A percentile compares a stretch with the other conserved stretches of the same genome.
Conservation (phyloP, 2,113 vertebrate species). For the Mormyrus iriodes region DNA sequence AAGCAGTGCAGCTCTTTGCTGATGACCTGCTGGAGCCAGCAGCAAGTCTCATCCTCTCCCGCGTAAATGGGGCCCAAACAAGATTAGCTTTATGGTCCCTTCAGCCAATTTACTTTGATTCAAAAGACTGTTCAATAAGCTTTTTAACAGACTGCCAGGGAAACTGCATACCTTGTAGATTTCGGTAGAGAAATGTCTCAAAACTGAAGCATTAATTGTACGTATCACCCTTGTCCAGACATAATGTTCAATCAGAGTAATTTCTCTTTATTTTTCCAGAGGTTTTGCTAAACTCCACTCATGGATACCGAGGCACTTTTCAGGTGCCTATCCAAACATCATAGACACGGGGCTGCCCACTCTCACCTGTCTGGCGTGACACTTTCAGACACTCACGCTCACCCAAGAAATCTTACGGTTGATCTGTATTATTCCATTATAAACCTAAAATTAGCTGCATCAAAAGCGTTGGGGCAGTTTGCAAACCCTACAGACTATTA, state of each 20-base stretch:
- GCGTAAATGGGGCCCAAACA: neutral
- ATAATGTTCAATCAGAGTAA: neutral
- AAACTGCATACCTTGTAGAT: neutral
- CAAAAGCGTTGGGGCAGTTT: neutral
- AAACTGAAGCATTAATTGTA: neutral
- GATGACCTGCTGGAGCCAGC: neutral
- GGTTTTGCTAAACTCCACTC: constrained; percentile 8
- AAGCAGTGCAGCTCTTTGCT: neutral
- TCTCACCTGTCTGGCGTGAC: neutral
- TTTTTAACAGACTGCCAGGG: neutral
- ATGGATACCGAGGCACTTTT: neutral
- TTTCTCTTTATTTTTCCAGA: neutral
- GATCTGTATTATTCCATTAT: neutral
- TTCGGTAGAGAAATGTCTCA: neutral
- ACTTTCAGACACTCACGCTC: neutral
- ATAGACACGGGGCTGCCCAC: neutral
- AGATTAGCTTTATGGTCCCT: neutral
- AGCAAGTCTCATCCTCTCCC: neutral
- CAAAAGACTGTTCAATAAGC: neutral
- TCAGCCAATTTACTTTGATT: neutral
- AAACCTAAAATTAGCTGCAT: neutral
- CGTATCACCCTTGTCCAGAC: neutral
- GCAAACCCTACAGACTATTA: too few relatives aligned
- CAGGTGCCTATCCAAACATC: neutral
- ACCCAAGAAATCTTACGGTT: neutral